Evolutionary conservation across 2,888 invertebrate species (phyloP).

Genomic region (Lordiphosa andalusiaca): DNA sequence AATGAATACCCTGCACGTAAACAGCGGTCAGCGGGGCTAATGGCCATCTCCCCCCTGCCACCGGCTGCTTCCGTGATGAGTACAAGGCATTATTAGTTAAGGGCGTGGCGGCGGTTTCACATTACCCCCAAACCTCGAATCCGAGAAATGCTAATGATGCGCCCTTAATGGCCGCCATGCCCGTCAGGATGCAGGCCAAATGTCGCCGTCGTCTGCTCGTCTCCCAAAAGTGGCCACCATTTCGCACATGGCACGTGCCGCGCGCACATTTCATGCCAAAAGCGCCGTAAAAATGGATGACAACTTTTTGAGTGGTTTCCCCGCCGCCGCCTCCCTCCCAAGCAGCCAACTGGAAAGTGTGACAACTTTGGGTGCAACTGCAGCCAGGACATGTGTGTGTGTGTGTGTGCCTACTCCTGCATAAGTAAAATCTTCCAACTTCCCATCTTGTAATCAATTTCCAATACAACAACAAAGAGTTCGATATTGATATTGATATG

Average conservation of each 20-base stretch:
- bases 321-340: neutral
- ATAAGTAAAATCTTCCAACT: neutral
- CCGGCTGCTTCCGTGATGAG: neutral
- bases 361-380: neutral
- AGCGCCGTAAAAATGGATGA: constrained; percentile 39
- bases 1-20: constrained; percentile 29
- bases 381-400: constrained; percentile 1
- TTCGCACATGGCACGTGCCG: constrained; percentile 22
- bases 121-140: constrained; percentile 23
- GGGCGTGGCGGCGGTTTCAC: constrained; percentile 36
- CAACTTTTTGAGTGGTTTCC: constrained; percentile 23
- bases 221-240: constrained; percentile 4
- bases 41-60: constrained; percentile 4
- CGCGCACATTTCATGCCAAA: constrained; percentile 42
- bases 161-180: constrained; percentile 22
- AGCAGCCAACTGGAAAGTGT: neutral
- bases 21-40: constrained; percentile 29
- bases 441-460: constrained; percentile 5
- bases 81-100: constrained; percentile 47
- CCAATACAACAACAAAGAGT: neutral
- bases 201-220: constrained; percentile 1
- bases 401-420: too few species aligned
- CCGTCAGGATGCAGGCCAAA: constrained; percentile 19
- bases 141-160: constrained; percentile 31
- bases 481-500: constrained; percentile 25